These are phyloP conservation scores for Rousettus leschenaultii DNA, from an alignment of 2,113 vertebrate species.

Conservation along the genomic window DNA sequence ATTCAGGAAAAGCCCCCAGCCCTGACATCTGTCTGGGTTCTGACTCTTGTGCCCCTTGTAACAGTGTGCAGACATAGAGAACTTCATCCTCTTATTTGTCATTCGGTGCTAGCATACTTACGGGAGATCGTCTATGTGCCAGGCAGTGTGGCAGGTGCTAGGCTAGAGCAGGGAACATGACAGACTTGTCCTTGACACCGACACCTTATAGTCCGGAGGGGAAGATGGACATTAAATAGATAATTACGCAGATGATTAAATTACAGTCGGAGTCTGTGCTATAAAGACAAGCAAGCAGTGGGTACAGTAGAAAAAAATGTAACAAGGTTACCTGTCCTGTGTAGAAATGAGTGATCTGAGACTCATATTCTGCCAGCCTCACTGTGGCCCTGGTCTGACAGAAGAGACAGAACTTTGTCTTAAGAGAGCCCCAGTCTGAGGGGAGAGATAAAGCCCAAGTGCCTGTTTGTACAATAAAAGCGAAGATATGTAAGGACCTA, in stretches of 20 bases:
- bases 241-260: constrained; percentile 2
- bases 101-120: neutral
- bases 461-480: neutral
- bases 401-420: neutral
- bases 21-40: neutral
- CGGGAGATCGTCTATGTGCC: neutral
- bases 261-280: neutral
- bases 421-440: neutral
- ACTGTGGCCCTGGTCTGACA: neutral
- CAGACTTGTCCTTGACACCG: neutral
- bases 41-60: neutral
- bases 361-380: neutral
- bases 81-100: neutral
- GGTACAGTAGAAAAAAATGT: neutral
- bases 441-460: neutral
- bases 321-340: neutral
- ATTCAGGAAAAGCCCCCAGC: neutral
- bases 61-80: too few relatives aligned
- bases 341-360: neutral
- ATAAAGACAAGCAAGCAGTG: neutral
- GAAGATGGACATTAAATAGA: neutral
- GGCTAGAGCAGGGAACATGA: neutral
- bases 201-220: neutral
- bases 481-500: neutral
- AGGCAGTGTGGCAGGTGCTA: neutral